Percentiles rank a stretch among this genome's conserved stretches.
phyloP scores from a whole-genome alignment of 2,113 vertebrate species.

The Pelecanus crispus region DNA sequence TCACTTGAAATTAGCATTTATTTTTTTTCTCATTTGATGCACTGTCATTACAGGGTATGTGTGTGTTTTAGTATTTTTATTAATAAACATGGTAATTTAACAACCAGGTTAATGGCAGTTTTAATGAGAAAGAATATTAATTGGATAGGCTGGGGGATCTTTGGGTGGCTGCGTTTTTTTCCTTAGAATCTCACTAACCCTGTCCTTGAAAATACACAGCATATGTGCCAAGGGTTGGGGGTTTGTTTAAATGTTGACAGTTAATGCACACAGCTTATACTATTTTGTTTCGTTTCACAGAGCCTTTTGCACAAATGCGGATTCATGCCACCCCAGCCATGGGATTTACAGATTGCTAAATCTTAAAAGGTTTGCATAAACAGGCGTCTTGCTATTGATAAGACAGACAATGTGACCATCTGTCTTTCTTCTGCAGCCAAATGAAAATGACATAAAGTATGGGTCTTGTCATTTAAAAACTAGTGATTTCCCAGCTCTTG shows the following conservation, averaged over 20 bases:
- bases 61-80: slow-evolving; percentile 39
- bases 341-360: slow-evolving; percentile 8
- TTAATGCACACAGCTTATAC: slow-evolving; percentile 23
- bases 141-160: not conserved
- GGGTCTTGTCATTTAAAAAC: not conserved
- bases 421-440: slow-evolving; percentile 38
- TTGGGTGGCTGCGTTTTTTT: not conserved
- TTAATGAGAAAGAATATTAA: slow-evolving; percentile 56
- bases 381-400: not conserved
- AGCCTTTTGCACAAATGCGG: not conserved
- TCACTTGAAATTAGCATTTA: slow-evolving; percentile 46
- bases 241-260: not conserved
- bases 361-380: slow-evolving; percentile 1
- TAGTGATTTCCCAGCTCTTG: not conserved
- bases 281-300: not conserved
- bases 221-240: not conserved
- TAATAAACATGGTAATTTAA: slow-evolving; percentile 53
- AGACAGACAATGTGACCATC: slow-evolving; percentile 5
- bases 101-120: slow-evolving; percentile 59
- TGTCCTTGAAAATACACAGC: not conserved
- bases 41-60: slow-evolving; percentile 46
- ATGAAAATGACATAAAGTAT: not conserved
- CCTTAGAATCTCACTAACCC: not conserved
- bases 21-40: slow-evolving; percentile 46
- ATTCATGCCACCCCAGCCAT: not conserved